Conservation (phyloP, 2,113 vertebrate species). For the Benitochromis conjunctus region DNA sequence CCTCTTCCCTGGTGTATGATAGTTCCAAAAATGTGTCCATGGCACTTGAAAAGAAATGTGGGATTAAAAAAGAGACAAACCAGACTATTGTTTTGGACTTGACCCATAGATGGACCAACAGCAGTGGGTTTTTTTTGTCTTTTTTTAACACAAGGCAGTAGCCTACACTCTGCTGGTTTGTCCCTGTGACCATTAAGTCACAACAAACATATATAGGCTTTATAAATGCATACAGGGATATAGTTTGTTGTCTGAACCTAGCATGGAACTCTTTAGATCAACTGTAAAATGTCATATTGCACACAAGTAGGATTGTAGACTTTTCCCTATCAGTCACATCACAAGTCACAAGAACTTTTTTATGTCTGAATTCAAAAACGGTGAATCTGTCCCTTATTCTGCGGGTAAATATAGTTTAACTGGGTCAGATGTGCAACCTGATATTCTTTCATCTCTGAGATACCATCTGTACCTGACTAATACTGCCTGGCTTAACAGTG, state of each 20-base stretch:
- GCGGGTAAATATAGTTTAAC: not conserved
- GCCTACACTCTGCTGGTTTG: not conserved
- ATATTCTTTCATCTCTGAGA: not conserved
- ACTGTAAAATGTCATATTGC: not conserved
- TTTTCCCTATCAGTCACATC: not conserved
- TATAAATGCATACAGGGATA: not conserved
- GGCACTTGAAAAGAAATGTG: not conserved
- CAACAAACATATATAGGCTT: not conserved
- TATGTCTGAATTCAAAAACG: not conserved
- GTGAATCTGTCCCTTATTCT: not conserved
- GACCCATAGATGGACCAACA: not conserved
- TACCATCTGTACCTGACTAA: not conserved
- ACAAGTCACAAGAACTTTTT: not conserved
- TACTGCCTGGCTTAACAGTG: not conserved
- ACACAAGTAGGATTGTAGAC: not conserved
- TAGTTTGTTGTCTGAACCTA: not conserved
- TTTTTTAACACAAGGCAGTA: not conserved
- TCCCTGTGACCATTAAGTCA: not conserved
- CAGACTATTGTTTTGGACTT: not conserved
- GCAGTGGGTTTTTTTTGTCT: not conserved
- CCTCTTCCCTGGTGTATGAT: not conserved
- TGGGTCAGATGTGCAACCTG: constrained; percentile 3
- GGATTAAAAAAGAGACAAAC: not conserved
- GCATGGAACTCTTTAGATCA: not conserved
- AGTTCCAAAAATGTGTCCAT: not conserved